Evolutionary conservation across 2,113 vertebrate species (phyloP).

Genomic region (Sula dactylatra): DNA sequence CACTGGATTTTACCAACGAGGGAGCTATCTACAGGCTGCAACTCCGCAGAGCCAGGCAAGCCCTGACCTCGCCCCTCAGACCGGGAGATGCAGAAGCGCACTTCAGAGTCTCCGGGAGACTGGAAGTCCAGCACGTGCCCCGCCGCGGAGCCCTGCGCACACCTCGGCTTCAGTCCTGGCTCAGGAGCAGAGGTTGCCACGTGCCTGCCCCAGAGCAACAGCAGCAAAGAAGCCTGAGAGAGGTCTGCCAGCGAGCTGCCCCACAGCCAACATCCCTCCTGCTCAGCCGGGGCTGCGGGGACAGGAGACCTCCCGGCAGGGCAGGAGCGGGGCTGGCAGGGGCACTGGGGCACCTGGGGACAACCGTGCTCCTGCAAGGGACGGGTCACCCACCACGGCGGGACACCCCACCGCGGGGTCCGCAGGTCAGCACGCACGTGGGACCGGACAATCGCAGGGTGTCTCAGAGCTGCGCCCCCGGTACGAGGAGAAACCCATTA

Average conservation of each 20-base stretch:
- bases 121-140: not conserved
- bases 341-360: not conserved
- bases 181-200: too few species aligned
- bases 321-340: too few species aligned
- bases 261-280: not conserved
- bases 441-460: accelerated
- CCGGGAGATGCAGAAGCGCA: not conserved
- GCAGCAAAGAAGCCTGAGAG: not conserved
- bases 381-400: not conserved
- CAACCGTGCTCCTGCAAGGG: not conserved
- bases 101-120: not conserved
- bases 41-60: not conserved
- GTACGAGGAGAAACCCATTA: not conserved
- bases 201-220: not conserved
- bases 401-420: not conserved
- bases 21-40: not conserved
- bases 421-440: not conserved
- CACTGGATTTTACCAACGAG: not conserved
- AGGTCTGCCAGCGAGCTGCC: not conserved
- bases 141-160: not conserved
- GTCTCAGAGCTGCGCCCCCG: not conserved
- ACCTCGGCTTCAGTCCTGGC: not conserved
- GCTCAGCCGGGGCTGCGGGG: not conserved
- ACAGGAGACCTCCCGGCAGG: too few species aligned
- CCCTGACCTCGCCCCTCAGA: not conserved